Evolutionary conservation across 64 coral and sea anemone species (phyloP).

Genomic region (Orbicella faveolata): DNA sequence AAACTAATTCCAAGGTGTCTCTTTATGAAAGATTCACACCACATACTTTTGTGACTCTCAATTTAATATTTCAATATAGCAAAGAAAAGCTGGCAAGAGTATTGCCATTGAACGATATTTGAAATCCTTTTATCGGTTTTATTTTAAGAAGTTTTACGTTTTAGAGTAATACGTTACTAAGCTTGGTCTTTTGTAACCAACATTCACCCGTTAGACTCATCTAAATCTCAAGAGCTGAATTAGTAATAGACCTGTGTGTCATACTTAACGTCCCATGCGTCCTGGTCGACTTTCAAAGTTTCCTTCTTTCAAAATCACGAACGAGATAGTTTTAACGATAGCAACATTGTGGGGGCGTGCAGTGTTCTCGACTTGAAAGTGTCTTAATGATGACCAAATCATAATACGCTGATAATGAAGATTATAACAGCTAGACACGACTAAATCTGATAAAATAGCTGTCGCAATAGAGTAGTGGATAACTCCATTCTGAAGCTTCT

Average conservation of each 20-base stretch:
- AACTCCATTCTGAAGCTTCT: not conserved
- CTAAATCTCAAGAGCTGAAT: too few relatives aligned
- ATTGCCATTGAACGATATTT: too few relatives aligned
- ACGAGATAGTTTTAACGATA: not conserved
- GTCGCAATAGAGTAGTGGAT: slow-evolving; percentile 1
- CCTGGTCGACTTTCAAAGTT: not conserved
- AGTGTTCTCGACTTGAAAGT: not conserved
- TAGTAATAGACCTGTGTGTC: too few relatives aligned
- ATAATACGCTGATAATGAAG: not conserved
- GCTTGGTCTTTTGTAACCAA: too few relatives aligned
- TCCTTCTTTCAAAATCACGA: not conserved
- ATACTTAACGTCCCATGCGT: too few relatives aligned
- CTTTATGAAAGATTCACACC: too few relatives aligned
- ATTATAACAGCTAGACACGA: slow-evolving; percentile 1
- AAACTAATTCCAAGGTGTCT: not conserved
- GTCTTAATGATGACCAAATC: not conserved
- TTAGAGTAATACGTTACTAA: too few relatives aligned
- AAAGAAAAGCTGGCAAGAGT: too few relatives aligned
- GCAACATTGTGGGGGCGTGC: slow-evolving; percentile 16
- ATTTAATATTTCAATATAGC: too few relatives aligned
- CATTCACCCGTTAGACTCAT: too few relatives aligned
- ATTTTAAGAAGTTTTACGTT: too few relatives aligned
- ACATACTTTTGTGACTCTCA: not conserved
- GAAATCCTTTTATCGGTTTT: too few relatives aligned
- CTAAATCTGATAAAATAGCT: not conserved